Base-by-base conservation (phyloP, 2,797 vertebrate genomes). In the Eulemur rubriventer region DNA sequence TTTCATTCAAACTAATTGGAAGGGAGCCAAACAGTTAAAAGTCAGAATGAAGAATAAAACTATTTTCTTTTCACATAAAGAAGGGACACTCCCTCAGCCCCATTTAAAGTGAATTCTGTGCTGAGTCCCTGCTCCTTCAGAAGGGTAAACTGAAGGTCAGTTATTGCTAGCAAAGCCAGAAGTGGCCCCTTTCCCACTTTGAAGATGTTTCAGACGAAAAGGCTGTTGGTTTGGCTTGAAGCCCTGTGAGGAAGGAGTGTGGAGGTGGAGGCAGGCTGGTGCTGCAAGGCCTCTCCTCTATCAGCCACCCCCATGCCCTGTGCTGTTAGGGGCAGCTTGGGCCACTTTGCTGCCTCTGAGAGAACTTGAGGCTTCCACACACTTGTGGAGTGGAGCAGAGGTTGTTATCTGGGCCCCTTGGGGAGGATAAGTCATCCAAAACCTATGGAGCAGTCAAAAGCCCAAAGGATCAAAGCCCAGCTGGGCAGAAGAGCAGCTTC, bases 151-250 rank as follows among this genome's bases (percentile, higher is more conserved):
- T 84, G 90, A 89, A 97, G 92, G 96, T 82, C 95, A 61, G 94
- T 96, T 96, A 96, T 96, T 96, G 97, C 97, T 96, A 96, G 95
- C 97, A 90, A 96, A 70, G 94, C 96, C 63, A 14, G 92, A 95
- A 69, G 16, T 3, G 81, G 69, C 81, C 92, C 79, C 80, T 43
- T 72, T 59, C 33, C 95, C 85, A 63, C 75, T 26, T 12, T 16
- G 22, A 82, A 35, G 94, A 50, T 67, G 76, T 55, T 33, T 30
- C 90, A 46, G 35, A 33, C 0, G 2, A 89, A 61, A 65, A 94
- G 97, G 90, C 95, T 73, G 50, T 14, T 63, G 72, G 86, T 35
- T 28, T 65, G 92, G 89, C 80, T 35, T 28, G 41, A 79, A 86
- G 92, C 81, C 86, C 94, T 92, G 50, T 63, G 89, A 75, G 84